Base-by-base conservation (phyloP, 2,113 vertebrate species). In the Todiramphus chloris region DNA sequence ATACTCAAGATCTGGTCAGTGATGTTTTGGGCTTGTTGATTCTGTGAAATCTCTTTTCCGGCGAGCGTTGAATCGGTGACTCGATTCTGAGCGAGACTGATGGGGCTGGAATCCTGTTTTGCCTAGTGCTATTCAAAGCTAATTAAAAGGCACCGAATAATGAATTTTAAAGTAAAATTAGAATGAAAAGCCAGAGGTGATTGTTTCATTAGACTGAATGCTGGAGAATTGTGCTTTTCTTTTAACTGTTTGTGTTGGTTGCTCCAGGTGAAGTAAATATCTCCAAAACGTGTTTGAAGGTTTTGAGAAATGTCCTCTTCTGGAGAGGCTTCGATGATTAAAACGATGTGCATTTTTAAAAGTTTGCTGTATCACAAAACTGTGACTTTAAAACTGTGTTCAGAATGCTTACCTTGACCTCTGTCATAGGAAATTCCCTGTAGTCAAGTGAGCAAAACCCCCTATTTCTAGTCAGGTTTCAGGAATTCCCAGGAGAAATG, bases 1-100 rank as follows among this genome's bases (percentile, higher is more conserved):
- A 51, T 11, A 83, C 64, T 18, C 90, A 21, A 80, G 93, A 83
- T 67, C n/a, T 20, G 75, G 93, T 77, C 96, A 91, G 56, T 63
- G 93, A 77, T 91, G 93, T 95, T 93, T 78, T 70, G 90, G 90
- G 94, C 90, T 77, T 13, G 50, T 85, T 95, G 90, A 95, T 95
- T 95, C 55, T 83, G 75, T 93, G 90, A 90, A 95, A 92, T 77
- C 94, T 93, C 67, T 85, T 90, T 91, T 83, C 83, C 96, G 83
- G 88, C 62, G 13, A 55, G 63, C 37, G 44, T 88, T 89, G 90
- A 95, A 92, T 93, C 31, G 62, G 82, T 41, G 37, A 62, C 87
- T 95, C 55, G 89, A 78, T 72, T 75, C 90, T 24, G 16, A 18
- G 80, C 66, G 12, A 66, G 89, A 74, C 70, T 84, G 96, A 83